Base-by-base conservation (phyloP, 2,888 invertebrate species). In the Nemoura dubitans region DNA sequence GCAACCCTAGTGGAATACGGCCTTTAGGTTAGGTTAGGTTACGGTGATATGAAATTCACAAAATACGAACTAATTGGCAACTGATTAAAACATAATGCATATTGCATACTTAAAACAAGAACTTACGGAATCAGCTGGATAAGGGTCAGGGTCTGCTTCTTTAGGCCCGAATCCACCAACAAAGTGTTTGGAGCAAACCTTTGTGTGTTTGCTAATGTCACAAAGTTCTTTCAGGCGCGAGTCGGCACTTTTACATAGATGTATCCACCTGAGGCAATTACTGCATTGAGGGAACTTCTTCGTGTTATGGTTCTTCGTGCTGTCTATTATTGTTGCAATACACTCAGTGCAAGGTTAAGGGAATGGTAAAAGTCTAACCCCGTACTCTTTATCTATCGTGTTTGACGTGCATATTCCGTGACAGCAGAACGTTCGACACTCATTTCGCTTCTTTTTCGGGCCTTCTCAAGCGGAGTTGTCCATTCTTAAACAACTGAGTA, bases 131-230 rank as follows among this genome's bases (percentile, higher is more conserved):
- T 59, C 59, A 59, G 83, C 83, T 42, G 83, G 83, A 42, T 25
- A 36, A 25, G 83, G 83, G 43, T 83, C 83, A 30, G 83, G 83
- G 25, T 83, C 36, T 43, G 83, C 42, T 42, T 83, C 83, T 36
- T 7, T 83, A 7, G 83, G 43, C 25, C 83, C 83, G 10, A 83
- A 21, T 36, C 21, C 83, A 42, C 26, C 26, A 21, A 14, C 2
- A 25, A 83, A 83, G 27, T 83, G 83, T 42, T 83, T 42, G 21
- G 83, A 30, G 30, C 83, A 83, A 83, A 83, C 42, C 10, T 83
- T 36, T n/a, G 83, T 83, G 21, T 30, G 29, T 6, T 26, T 43
- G 27, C 42, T 83, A 83, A 83, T 83, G 26, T 83, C 83, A n/a
- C 26, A 2, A 5, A 83, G 83, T 43, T 30, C 36, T 83, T 42